Evolutionary conservation across 30 jellyfish, hydroid and myxozoan species (phyloP).

Genomic region (Turritopsis rubra): DNA sequence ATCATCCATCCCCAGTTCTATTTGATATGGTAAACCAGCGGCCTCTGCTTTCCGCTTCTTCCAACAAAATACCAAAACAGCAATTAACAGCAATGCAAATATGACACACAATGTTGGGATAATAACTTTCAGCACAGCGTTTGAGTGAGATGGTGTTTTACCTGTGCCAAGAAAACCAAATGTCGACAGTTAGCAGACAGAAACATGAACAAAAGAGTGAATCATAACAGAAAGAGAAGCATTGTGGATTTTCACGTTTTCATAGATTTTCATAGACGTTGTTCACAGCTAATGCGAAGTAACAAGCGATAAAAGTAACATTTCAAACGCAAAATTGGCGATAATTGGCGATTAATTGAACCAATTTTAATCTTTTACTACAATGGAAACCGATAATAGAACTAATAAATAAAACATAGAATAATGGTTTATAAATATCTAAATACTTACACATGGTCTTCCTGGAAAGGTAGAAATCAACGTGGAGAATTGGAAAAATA

Average conservation of each 20-base stretch:
- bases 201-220: not conserved
- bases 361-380: too few relatives aligned
- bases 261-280: too few relatives aligned
- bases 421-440: too few relatives aligned
- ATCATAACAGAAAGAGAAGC: not conserved
- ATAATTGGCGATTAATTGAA: too few relatives aligned
- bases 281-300: too few relatives aligned
- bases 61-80: conserved; percentile 14
- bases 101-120: not conserved
- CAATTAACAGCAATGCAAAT: not conserved
- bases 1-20: conserved; percentile 36
- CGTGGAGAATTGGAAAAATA: conserved; percentile 24
- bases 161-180: not conserved
- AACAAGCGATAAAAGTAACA: too few relatives aligned
- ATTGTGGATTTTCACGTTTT: not conserved
- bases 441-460: not conserved
- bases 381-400: too few relatives aligned
- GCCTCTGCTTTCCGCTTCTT: not conserved
- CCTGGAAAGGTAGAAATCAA: not conserved
- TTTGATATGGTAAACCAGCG: conserved; percentile 39
- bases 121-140: not conserved
- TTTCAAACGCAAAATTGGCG: too few relatives aligned
- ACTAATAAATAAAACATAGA: too few relatives aligned
- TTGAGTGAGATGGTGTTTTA: not conserved
- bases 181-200: not conserved